Conservation (phyloP, 2,113 vertebrate genomes). For the Semnornis frantzii region DNA sequence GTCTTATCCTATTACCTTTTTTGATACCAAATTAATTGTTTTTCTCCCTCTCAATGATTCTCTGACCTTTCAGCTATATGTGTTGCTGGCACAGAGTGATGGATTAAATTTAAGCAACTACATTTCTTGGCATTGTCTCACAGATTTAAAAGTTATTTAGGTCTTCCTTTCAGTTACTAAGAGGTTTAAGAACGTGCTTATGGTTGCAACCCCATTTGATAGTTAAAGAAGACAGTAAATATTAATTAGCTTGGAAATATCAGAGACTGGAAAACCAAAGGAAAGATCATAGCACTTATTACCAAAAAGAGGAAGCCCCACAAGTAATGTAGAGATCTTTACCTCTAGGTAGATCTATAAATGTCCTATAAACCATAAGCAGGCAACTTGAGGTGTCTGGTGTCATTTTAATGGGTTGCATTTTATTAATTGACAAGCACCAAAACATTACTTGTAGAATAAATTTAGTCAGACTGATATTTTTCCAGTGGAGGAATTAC, state of each 20-base stretch:
- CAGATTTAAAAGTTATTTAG: constrained; percentile 62
- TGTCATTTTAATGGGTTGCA: not conserved
- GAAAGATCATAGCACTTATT: not conserved
- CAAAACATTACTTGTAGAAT: not conserved
- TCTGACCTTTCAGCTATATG: constrained; percentile 71
- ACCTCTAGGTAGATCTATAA: too few relatives aligned
- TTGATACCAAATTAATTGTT: constrained; percentile 83
- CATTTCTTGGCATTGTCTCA: constrained; percentile 57
- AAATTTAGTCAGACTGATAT: not conserved
- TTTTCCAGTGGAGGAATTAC: not conserved
- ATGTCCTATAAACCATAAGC: not conserved
- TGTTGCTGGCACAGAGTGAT: constrained; percentile 55
- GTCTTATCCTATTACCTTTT: constrained; percentile 82
- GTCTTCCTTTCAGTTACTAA: constrained; percentile 53
- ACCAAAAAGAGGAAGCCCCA: not conserved
- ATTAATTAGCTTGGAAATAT: constrained; percentile 38
- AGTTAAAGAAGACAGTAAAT: constrained; percentile 8
- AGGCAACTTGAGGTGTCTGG: not conserved
- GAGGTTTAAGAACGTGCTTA: constrained; percentile 65
- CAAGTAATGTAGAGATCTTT: not conserved
- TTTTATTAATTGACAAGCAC: not conserved
- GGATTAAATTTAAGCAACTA: constrained; percentile 67
- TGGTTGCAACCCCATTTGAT: constrained; percentile 38
- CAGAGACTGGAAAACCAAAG: not conserved
- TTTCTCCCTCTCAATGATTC: constrained; percentile 72